A percentile compares a stretch with the other conserved stretches of the same genome.
Evolutionary conservation across 2,797 vertebrate genomes (phyloP).

Genomic region (Acrossocheilus fasciatus): DNA sequence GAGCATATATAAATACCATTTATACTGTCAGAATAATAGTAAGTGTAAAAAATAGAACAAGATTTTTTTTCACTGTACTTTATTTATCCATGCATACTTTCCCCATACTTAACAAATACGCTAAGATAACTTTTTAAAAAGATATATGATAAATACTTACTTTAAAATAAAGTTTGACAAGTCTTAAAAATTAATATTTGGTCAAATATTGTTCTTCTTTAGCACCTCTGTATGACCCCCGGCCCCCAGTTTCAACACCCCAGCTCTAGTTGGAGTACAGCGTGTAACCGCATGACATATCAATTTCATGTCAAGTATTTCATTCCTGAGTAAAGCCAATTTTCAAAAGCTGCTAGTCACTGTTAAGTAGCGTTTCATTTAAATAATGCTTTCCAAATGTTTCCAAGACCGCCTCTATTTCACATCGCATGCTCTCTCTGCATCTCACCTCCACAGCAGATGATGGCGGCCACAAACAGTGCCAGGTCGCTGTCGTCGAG

Average conservation of each 20-base stretch:
- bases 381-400: neutral
- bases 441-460: slow-evolving; percentile 94
- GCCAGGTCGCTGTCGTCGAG: slow-evolving; percentile 94
- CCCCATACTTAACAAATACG: neutral
- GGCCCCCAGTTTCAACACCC: neutral
- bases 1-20: neutral
- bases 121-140: no score
- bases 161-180: neutral
- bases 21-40: neutral
- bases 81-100: neutral
- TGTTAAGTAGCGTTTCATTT: neutral
- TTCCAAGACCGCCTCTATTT: neutral
- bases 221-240: neutral
- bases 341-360: slow-evolving; percentile 1
- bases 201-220: neutral
- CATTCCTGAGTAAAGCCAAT: neutral
- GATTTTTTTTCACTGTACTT: neutral
- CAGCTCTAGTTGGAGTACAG: neutral
- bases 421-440: neutral
- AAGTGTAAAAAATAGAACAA: neutral
- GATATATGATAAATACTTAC: neutral
- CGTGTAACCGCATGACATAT: neutral
- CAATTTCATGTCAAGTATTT: neutral
- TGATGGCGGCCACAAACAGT: slow-evolving; percentile 94
- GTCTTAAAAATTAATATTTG: neutral